Conservation (phyloP, 2,113 vertebrate genomes). For the Connochaetes taurinus region DNA sequence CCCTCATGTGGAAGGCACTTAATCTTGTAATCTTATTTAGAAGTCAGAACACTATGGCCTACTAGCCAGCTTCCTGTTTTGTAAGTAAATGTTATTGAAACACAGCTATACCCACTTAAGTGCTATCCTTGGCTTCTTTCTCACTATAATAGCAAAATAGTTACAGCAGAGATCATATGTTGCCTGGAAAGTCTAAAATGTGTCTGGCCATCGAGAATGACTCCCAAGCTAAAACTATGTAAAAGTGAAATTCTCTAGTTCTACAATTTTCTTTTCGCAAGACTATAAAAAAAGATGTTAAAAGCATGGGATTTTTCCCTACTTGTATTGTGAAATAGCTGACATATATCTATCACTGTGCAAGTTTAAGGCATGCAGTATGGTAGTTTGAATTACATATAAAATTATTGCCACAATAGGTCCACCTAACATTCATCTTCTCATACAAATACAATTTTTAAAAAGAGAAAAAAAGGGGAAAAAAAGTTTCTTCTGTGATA, state of each 20-base stretch:
- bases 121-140: neutral
- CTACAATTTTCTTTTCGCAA: neutral
- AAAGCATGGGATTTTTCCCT: neutral
- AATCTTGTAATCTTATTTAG: neutral
- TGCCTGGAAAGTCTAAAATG: neutral
- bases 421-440: neutral
- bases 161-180: neutral
- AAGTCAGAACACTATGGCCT: neutral
- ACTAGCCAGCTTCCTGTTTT: neutral
- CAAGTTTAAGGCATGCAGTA: neutral
- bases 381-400: neutral
- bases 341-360: neutral
- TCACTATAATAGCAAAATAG: neutral
- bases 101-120: neutral
- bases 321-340: neutral
- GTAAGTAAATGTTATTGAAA: neutral
- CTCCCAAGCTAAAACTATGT: neutral
- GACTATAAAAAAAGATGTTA: neutral
- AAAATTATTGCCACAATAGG: neutral
- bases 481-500: neutral
- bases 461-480: neutral
- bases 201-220: neutral
- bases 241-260: neutral
- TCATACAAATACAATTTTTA: neutral
- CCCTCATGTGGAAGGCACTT: neutral